Evolutionary conservation across 2,888 invertebrate genomes (phyloP), one percentile per base, ranked within the genome.

Genomic region (Tillus elongatus): DNA sequence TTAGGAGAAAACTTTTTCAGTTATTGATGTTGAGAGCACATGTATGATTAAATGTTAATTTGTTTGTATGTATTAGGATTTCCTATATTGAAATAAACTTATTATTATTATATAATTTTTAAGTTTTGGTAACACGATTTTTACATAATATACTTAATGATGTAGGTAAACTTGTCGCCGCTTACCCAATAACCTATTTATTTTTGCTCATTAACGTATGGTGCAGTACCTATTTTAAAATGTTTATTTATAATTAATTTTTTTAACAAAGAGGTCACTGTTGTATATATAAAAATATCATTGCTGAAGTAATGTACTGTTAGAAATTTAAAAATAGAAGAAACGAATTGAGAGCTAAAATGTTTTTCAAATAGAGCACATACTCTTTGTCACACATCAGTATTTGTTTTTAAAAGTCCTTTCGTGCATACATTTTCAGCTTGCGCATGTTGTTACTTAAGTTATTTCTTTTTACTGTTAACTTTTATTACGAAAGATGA

Each of bases 231-330:
- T 54, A 54, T 53, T 53, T 54, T 52, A 54, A 51, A 47, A 47
- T n/a, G n/a, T n/a, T n/a, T n/a, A n/a, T n/a, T n/a, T n/a, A n/a
- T n/a, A n/a, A n/a, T n/a, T 53, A 58, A 52, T 56, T 58, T 58
- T 60, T 61, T 60, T 60, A 57, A 61, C 58, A 56, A 59, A 58
- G 54, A 58, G 51, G 55, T 60, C 57, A 58, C 56, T 57, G 56
- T 61, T 61, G 60, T 61, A 61, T 51, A 60, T 61, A 60, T n/a
- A n/a, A n/a, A 51, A 43, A 47, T 47, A 46, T 42, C 41, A 47
- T 51, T 53, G 54, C 54, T 55, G 46, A 53, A 54, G 48, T 53
- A 54, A 51, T 56, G 53, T 57, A 56, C 50, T 53, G 47, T 52
- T 54, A 55, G 50, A 50, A 44, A 47, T 45, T 32, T 47, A 43